Evolutionary conservation across 2,113 vertebrate genomes (phyloP), one percentile per base, ranked within the genome.

Genomic region (Anhinga rufa): DNA sequence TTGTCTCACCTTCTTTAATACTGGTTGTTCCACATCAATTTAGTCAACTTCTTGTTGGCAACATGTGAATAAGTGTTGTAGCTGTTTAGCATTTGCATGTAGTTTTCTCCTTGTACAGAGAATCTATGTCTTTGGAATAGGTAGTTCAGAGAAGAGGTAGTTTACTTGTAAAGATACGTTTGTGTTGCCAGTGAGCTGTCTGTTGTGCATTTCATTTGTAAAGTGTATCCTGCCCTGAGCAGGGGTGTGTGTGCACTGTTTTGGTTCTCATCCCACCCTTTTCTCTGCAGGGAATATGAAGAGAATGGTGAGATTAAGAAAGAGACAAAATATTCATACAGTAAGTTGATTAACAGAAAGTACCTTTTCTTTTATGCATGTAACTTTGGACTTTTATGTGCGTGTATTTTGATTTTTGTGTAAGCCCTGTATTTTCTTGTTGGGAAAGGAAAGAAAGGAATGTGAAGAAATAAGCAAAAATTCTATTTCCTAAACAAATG

Each of bases 301-400:
- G 99, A 99, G 91, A 93, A 99, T 0, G 99, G 99, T 26, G 98
- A 99, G 96, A 98, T 98, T 88, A 99, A 99, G 96, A 99, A 98
- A 8, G 99, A 99, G 96, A 99, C 98, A 2, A 99, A 98, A 7
- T 99, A 99, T 93, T 98, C 98, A 9, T 99, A 99, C 94, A 99
- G 99, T 99, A 98, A 99, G 99, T 99, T 77, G 40, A 82, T 77
- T 22, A 64, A 46, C 20, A 54, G 55, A 90, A 86, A 79, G 25
- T 34, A 17, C 11, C 13, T 82, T 68, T 66, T 65, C 8, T 70
- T 82, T 84, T 64, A n/a, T 18, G 36, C 17, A 14, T 36, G 4
- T 76, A 36, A 69, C 52, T 83, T 86, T 25, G 14, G 51, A 40
- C 28, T 78, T 92, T 19, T 22, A 1, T 62, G 9, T 44, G 7